These are phyloP conservation scores for Nothura maculosa DNA, from an alignment of 2,797 vertebrate genomes.

Conservation along the genomic window DNA sequence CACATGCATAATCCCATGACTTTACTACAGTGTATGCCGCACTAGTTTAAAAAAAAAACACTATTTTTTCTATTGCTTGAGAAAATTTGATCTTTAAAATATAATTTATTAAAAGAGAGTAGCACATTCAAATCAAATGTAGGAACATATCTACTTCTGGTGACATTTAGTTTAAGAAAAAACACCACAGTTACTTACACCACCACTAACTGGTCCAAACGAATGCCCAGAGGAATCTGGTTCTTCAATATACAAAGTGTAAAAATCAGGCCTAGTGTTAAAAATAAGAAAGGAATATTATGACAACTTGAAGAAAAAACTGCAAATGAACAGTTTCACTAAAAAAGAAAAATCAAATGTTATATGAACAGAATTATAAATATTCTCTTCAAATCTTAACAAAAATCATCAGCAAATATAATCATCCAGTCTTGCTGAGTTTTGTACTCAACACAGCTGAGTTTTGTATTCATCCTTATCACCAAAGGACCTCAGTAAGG, in stretches of 20 bases:
- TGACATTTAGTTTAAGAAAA: neutral
- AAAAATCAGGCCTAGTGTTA: slow-evolving; percentile 89
- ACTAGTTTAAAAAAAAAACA: neutral
- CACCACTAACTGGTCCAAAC: slow-evolving; percentile 86
- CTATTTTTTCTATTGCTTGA: neutral
- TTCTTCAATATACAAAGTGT: slow-evolving; percentile 93
- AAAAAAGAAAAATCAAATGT: neutral
- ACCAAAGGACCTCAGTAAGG: neutral
- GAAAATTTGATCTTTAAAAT: neutral
- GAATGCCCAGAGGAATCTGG: slow-evolving; percentile 92
- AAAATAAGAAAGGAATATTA: slow-evolving; percentile 25
- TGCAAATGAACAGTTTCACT: neutral
- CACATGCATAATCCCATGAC: neutral
- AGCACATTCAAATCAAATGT: neutral
- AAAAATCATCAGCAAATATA: neutral
- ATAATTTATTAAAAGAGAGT: neutral
- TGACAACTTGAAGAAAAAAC: neutral
- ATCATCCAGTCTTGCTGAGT: neutral
- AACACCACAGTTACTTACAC: slow-evolving; percentile 80
- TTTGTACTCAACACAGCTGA: neutral
- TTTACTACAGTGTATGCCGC: neutral
- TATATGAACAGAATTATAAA: neutral
- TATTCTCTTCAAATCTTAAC: neutral
- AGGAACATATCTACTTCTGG: neutral
- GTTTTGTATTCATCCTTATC: too few relatives aligned